phyloP scores from a whole-genome alignment of 2,888 invertebrate genomes.

The Dryocosmus kuriphilus region DNA sequence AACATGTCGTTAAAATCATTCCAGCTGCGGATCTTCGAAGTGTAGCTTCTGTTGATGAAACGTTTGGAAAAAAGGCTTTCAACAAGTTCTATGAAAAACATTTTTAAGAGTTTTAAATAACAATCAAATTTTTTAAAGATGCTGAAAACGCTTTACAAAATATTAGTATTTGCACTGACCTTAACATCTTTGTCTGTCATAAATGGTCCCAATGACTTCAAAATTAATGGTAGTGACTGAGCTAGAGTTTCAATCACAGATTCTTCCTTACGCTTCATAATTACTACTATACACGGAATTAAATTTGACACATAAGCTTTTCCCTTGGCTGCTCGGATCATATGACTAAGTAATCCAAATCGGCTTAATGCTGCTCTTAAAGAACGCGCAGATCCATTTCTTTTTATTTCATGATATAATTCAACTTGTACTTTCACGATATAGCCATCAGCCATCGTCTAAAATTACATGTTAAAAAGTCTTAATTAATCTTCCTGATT shows the following conservation, averaged over 20 bases:
- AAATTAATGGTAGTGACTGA: constrained; percentile 82
- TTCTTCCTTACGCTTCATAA: constrained; percentile 86
- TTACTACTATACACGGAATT: constrained; percentile 85
- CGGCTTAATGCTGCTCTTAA: constrained; percentile 87
- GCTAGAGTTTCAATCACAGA: constrained; percentile 84
- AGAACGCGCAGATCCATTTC: constrained; percentile 85
- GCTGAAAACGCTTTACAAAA: constrained; percentile 16
- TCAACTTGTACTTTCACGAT: constrained; percentile 88
- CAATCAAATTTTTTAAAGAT: constrained; percentile 10
- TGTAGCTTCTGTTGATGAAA: constrained; percentile 81
- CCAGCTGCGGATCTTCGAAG: constrained; percentile 90
- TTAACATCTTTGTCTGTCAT: constrained; percentile 86
- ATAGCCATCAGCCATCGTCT: constrained; percentile 83
- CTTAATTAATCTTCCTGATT: neutral
- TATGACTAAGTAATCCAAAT: constrained; percentile 87
- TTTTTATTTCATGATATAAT: constrained; percentile 89
- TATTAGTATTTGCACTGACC: constrained; percentile 73
- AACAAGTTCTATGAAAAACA: constrained; percentile 78
- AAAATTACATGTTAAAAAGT: constrained; percentile 47
- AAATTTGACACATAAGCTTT: constrained; percentile 88
- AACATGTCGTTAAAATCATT: constrained; percentile 89
- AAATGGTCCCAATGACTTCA: constrained; percentile 84
- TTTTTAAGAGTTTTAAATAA: neutral
- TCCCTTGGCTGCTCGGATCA: constrained; percentile 88
- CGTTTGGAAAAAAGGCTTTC: constrained; percentile 81